Percentiles rank a stretch among this genome's conserved stretches.
These are phyloP conservation scores for Pristiophorus japonicus DNA, from an alignment of 2,113 vertebrate genomes.

Conservation along the genomic window DNA sequence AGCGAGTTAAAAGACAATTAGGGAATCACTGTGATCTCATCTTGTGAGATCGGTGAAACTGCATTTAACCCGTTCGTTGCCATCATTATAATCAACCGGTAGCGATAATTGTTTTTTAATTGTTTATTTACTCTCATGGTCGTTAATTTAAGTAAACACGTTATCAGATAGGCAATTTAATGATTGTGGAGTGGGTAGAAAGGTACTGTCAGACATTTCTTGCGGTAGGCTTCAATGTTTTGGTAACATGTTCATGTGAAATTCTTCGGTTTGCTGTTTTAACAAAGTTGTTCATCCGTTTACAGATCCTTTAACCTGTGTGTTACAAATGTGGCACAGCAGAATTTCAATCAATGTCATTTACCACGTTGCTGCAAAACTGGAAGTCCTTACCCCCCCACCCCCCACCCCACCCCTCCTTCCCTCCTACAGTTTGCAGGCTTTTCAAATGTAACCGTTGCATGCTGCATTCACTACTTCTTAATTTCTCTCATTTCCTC, in stretches of 20 bases:
- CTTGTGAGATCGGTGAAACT: background rate
- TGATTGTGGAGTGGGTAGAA: background rate
- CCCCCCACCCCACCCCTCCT: background rate
- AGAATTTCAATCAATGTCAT: background rate
- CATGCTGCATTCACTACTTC: background rate
- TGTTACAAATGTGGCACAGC: background rate
- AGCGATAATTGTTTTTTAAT: background rate
- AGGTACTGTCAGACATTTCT: background rate
- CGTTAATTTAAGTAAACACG: background rate
- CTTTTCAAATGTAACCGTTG: background rate
- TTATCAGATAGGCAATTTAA: background rate
- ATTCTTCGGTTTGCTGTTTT: background rate
- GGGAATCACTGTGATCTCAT: constrained; percentile 7
- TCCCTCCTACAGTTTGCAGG: background rate
- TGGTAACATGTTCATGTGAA: background rate
- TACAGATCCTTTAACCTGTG: background rate
- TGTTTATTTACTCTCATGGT: background rate
- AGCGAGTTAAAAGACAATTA: constrained; percentile 29
- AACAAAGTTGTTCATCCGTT: background rate
- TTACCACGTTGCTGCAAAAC: background rate
- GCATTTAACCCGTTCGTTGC: background rate
- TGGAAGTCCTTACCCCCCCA: background rate
- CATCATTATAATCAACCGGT: background rate
- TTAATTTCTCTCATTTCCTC: background rate
- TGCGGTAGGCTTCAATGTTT: background rate